These are phyloP conservation scores for Saccopteryx bilineata DNA, from an alignment of 2,113 vertebrate genomes.

Conservation along the genomic window DNA sequence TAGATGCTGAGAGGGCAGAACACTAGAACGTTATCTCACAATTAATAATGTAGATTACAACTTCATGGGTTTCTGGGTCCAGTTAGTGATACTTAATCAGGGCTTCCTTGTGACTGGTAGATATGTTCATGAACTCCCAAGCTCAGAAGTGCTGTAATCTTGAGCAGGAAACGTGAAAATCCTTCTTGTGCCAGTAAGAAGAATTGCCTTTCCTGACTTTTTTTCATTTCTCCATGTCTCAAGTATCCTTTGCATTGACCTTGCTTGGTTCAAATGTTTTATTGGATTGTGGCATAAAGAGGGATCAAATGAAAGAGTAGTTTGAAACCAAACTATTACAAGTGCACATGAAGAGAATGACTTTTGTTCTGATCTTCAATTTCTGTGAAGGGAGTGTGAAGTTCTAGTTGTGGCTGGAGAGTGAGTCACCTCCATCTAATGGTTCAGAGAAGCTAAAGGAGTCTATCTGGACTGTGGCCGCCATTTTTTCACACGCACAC, in stretches of 20 bases:
- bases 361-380: not conserved
- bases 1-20: not conserved
- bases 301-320: not conserved
- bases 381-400: not conserved
- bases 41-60: not conserved
- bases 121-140: not conserved
- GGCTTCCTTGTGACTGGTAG: not conserved
- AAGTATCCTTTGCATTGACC: not conserved
- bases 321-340: not conserved
- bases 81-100: not conserved
- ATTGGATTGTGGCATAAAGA: not conserved
- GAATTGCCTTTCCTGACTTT: not conserved
- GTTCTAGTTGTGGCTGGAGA: not conserved
- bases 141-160: not conserved
- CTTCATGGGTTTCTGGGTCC: not conserved
- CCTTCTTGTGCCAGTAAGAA: not conserved
- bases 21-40: not conserved
- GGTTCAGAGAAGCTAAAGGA: not conserved
- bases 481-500: slow-evolving; percentile 57
- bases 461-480: not conserved
- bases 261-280: accelerated
- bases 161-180: not conserved
- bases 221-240: not conserved
- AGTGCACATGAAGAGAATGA: not conserved
- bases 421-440: accelerated